Percentiles rank a stretch among this genome's conserved stretches.
These are phyloP conservation scores for Xiphophorus birchmanni DNA, from an alignment of 2,797 vertebrate species.

Conservation along the genomic window DNA sequence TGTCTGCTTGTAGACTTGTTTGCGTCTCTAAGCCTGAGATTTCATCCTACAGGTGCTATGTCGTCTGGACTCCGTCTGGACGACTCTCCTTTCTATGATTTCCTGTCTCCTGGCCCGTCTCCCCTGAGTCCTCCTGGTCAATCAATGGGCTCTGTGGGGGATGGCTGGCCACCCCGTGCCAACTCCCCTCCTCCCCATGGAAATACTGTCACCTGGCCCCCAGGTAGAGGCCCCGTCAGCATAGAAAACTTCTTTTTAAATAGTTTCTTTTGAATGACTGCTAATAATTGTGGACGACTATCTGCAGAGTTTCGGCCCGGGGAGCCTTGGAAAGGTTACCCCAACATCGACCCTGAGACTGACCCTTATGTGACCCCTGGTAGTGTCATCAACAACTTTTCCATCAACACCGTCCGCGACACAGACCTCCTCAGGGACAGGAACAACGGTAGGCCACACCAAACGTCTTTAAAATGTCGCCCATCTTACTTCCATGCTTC, in stretches of 20 bases:
- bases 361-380: constrained; percentile 99
- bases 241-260: background rate
- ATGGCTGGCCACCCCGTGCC: constrained; percentile 98
- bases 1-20: background rate
- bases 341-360: constrained; percentile 99
- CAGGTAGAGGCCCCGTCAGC: constrained; percentile 80
- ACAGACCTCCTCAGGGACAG: constrained; percentile 99
- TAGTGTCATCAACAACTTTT: constrained; percentile 99
- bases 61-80: constrained; percentile 98
- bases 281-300: background rate
- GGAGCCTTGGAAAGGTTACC: constrained; percentile 99
- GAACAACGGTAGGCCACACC: constrained; percentile 88
- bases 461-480: background rate
- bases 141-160: constrained; percentile 91
- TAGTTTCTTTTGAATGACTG: background rate
- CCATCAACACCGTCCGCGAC: constrained; percentile 99
- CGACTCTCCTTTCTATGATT: constrained; percentile 95
- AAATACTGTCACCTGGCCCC: constrained; percentile 98
- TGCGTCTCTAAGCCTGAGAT: background rate
- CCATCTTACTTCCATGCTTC: background rate
- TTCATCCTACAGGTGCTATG: constrained; percentile 89
- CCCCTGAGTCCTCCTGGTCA: constrained; percentile 93
- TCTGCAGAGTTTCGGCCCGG: constrained; percentile 95
- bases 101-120: constrained; percentile 92
- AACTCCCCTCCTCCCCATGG: constrained; percentile 97